These are phyloP conservation scores for Spatulosminthurus flaviceps DNA, from an alignment of 2,888 invertebrate genomes.

Conservation along the genomic window DNA sequence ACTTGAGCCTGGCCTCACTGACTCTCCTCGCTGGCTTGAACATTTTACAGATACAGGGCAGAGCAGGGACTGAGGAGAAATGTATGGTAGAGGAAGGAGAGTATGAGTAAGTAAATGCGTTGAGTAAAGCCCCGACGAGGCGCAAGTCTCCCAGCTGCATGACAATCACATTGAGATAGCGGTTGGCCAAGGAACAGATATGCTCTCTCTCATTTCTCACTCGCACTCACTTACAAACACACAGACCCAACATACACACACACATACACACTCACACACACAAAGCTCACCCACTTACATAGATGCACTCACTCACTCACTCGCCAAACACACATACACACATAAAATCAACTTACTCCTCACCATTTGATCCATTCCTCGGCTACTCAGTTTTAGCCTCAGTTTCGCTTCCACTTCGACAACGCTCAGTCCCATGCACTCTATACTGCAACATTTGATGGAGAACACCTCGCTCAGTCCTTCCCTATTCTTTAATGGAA, in stretches of 20 bases:
- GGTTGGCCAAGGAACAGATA: conserved; percentile 31
- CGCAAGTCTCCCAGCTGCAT: conserved; percentile 35
- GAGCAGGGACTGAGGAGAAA: neutral
- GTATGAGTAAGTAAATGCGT: too few species aligned
- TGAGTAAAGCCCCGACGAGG: conserved; percentile 3
- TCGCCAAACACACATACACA: neutral
- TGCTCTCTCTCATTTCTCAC: conserved; percentile 34
- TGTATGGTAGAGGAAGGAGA: too few species aligned
- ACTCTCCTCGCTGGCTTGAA: neutral
- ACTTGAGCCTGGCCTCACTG: neutral
- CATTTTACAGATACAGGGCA: neutral
- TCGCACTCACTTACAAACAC: conserved; percentile 19
- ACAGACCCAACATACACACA: conserved; percentile 11
- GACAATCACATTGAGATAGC: conserved; percentile 36
- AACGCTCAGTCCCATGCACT: neutral
- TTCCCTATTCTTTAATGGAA: neutral
- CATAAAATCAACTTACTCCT: neutral
- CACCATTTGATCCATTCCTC: conserved; percentile 32
- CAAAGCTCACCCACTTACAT: conserved; percentile 25
- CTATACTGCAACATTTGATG: conserved; percentile 1
- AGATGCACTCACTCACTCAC: neutral
- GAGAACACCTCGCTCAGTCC: neutral
- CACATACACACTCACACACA: conserved; percentile 9
- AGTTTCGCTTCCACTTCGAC: conserved; percentile 21
- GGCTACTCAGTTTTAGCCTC: conserved; percentile 29